These are phyloP conservation scores for Megalonaias nervosa DNA, from an alignment of 1,140 invertebrate genomes.

Conservation along the genomic window DNA sequence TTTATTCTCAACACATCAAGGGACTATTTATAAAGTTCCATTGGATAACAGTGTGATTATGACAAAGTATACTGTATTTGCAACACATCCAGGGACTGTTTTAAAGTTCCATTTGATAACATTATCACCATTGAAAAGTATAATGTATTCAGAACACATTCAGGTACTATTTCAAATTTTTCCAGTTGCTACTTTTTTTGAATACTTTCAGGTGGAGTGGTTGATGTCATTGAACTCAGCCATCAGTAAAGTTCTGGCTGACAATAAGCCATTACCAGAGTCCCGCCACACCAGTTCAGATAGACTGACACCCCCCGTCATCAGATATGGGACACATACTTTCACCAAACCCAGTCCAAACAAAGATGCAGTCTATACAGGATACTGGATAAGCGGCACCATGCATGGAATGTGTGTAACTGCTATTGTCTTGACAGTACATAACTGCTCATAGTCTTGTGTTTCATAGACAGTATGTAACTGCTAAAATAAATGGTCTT, in stretches of 20 bases:
- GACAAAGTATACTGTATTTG: too few relatives aligned
- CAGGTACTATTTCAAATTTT: neutral
- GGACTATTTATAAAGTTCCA: too few relatives aligned
- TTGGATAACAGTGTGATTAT: too few relatives aligned
- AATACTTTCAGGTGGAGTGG: constrained; percentile 79
- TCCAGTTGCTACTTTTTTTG: neutral
- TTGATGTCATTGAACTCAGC: constrained; percentile 72
- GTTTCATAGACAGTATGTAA: too few relatives aligned
- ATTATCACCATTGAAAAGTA: too few relatives aligned
- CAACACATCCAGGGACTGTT: too few relatives aligned
- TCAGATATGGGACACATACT: constrained; percentile 80
- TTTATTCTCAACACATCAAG: too few relatives aligned
- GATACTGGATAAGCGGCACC: constrained; percentile 84
- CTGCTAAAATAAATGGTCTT: too few relatives aligned
- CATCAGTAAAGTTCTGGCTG: constrained; percentile 63
- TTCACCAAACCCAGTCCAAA: constrained; percentile 82
- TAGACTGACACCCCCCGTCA: constrained; percentile 79
- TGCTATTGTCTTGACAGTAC: neutral
- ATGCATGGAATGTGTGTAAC: constrained; percentile 79
- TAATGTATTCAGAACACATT: too few relatives aligned
- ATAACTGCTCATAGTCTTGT: too few relatives aligned
- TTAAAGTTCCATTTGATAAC: too few relatives aligned
- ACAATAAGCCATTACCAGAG: constrained; percentile 44
- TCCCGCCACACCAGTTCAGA: constrained; percentile 45
- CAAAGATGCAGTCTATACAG: constrained; percentile 84